Percentiles rank a stretch among this genome's conserved stretches.
Evolutionary conservation across 2,888 invertebrate species (phyloP).

Genomic region (Hirudinaria manillensis): DNA sequence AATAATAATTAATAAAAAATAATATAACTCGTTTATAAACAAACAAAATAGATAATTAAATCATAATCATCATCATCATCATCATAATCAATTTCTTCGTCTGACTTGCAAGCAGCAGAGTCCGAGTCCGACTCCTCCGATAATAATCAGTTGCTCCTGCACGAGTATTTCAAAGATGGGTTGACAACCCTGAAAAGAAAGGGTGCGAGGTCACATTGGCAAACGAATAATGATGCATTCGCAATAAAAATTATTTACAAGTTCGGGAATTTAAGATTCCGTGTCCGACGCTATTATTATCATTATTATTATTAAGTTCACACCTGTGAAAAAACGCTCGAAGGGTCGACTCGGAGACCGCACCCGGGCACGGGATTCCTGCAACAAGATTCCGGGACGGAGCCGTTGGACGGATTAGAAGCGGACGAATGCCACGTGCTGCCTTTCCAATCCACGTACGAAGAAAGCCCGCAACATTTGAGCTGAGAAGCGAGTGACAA

Average conservation of each 20-base stretch:
- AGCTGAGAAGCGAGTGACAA: conserved; percentile 53
- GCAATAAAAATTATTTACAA: not conserved
- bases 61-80: too few species aligned
- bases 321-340: conserved; percentile 75
- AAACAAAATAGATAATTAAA: too few species aligned
- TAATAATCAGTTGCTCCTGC: conserved; percentile 69
- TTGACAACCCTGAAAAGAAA: conserved; percentile 68
- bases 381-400: conserved; percentile 81
- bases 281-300: too few species aligned
- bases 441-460: conserved; percentile 71
- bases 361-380: conserved; percentile 66
- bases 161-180: conserved; percentile 67
- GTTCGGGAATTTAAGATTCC: not conserved
- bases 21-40: not conserved
- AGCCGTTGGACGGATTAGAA: conserved; percentile 32
- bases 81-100: not conserved
- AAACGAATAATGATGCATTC: too few species aligned
- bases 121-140: conserved; percentile 76
- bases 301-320: not conserved
- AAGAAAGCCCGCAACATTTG: conserved; percentile 74
- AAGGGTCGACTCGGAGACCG: conserved; percentile 67
- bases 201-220: conserved; percentile 9
- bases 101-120: conserved; percentile 68
- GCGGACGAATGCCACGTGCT: conserved; percentile 66
- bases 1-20: not conserved